phyloP scores from a whole-genome alignment of 2,888 invertebrate species.

The Euclidia mi region DNA sequence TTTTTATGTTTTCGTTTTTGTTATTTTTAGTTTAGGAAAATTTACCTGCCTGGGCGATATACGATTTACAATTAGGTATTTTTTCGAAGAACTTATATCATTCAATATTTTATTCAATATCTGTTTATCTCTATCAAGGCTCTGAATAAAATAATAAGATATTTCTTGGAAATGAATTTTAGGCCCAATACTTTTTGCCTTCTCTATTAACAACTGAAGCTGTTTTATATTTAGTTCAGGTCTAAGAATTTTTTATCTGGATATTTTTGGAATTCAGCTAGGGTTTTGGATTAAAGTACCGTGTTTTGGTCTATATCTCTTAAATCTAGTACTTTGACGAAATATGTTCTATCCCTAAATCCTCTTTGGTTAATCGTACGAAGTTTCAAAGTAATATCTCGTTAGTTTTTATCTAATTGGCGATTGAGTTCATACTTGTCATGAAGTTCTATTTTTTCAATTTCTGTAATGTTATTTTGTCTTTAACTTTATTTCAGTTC shows the following conservation, averaged over 20 bases:
- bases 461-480: too few species aligned
- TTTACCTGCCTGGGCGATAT: too few species aligned
- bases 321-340: slow-evolving; percentile 21
- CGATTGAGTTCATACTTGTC: neutral
- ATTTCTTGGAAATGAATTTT: too few species aligned
- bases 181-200: neutral
- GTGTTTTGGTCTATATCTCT: slow-evolving; percentile 8
- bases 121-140: too few species aligned
- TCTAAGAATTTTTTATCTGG: slow-evolving; percentile 11
- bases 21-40: too few species aligned
- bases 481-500: too few species aligned
- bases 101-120: too few species aligned
- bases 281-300: slow-evolving; percentile 13
- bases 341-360: slow-evolving; percentile 25
- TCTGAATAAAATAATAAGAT: too few species aligned
- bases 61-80: too few species aligned
- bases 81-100: too few species aligned
- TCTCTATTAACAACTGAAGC: neutral
- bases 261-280: slow-evolving; percentile 8
- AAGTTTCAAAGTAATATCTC: slow-evolving; percentile 11
- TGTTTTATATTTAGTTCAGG: neutral
- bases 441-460: too few species aligned
- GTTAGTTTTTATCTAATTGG: slow-evolving; percentile 18
- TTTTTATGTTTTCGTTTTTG: too few species aligned
- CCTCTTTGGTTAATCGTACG: slow-evolving; percentile 12